phyloP scores from a whole-genome alignment of 2,113 vertebrate genomes.

The Podiceps cristatus region DNA sequence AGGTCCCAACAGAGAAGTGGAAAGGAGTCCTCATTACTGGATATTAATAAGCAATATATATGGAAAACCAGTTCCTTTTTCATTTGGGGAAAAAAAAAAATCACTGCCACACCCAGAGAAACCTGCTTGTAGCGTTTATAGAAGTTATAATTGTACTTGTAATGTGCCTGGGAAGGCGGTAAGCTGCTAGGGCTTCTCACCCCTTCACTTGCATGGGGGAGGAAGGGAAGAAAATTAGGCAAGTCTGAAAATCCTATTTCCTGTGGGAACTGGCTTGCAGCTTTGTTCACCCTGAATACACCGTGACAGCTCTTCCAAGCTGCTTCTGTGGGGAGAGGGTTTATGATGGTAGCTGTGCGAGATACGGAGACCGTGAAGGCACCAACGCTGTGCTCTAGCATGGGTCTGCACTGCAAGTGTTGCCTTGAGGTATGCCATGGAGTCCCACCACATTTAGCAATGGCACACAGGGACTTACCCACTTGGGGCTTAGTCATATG shows the following conservation, averaged over 20 bases:
- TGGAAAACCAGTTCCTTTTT: neutral
- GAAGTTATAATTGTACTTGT: neutral
- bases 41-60: neutral
- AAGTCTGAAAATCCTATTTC: neutral
- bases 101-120: neutral
- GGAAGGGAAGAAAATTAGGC: neutral
- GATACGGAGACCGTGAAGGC: fast-evolving
- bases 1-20: neutral
- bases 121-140: neutral
- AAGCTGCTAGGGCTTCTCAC: neutral
- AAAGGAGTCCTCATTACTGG: neutral
- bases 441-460: neutral
- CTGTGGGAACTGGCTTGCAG: neutral
- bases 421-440: neutral
- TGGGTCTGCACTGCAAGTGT: neutral
- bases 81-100: neutral
- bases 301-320: neutral
- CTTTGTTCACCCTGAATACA: neutral
- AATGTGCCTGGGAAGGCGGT: neutral
- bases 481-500: neutral
- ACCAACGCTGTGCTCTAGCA: neutral
- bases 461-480: neutral
- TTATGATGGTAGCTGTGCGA: neutral
- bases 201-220: neutral
- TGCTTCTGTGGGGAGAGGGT: neutral